Evolutionary conservation across 2,888 invertebrate genomes (phyloP).

Genomic region (Ptychoptera albimana): DNA sequence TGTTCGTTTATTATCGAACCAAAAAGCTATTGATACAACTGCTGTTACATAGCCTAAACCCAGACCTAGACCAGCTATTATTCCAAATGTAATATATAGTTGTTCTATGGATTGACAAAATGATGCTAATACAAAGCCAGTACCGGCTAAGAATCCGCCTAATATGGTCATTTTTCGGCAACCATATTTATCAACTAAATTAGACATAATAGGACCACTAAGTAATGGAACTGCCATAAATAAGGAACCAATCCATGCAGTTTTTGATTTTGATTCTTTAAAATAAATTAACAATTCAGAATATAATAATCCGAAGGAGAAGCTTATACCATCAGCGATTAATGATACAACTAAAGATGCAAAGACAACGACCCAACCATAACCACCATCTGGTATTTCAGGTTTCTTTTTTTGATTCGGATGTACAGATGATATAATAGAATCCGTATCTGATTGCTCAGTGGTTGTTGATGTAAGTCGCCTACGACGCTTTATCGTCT

Average conservation of each 20-base stretch:
- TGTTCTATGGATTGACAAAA: constrained; percentile 54
- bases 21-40: constrained; percentile 81
- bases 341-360: constrained; percentile 74
- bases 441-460: constrained; percentile 22
- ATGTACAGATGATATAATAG: constrained; percentile 20
- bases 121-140: constrained; percentile 63
- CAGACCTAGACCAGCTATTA: constrained; percentile 68
- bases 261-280: constrained; percentile 62
- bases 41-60: constrained; percentile 78
- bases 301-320: constrained; percentile 81
- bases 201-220: constrained; percentile 70
- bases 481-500: constrained; percentile 15
- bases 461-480: constrained; percentile 27
- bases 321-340: constrained; percentile 85
- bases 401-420: constrained; percentile 22
- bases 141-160: constrained; percentile 53
- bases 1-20: constrained; percentile 78
- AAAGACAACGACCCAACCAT: constrained; percentile 48
- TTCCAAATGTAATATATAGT: constrained; percentile 73
- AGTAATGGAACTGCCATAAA: constrained; percentile 80
- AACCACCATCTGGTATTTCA: constrained; percentile 30
- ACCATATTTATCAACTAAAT: constrained; percentile 74
- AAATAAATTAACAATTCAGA: constrained; percentile 71
- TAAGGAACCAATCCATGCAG: constrained; percentile 79
- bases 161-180: constrained; percentile 60